Base-by-base conservation (phyloP, 2,888 invertebrate species). In the Pinctada fucata region DNA sequence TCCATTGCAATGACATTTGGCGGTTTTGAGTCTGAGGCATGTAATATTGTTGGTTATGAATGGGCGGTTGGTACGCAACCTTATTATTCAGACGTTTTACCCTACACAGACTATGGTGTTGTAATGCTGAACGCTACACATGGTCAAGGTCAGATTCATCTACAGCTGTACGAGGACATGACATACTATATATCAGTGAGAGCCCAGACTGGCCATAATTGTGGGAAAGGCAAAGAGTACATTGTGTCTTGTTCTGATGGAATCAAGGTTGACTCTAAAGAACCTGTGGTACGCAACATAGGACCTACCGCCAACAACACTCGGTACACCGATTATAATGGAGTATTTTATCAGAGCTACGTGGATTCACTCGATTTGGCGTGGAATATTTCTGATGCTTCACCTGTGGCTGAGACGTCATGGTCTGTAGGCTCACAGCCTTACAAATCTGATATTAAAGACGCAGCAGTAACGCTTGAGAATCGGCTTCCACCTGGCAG, bases 21-120 rank as follows among this genome's bases (percentile, higher is more conserved):
- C 63, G 89, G 89, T 1, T 89, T 89, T 81, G 83, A 86, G 70
- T 87, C 87, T 78, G 84, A 87, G 70, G 82, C 84, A 5, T 89
- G 89, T 74, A 84, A 83, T 65, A 87, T 89, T 4, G 71, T 81
- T 2, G 79, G 84, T 6, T 89, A 88, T 79, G 87, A 88, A 69
- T 89, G 88, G 88, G 86, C 83, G 0, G 80, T 89, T 13, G 89
- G 89, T 5, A 84, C 81, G 5, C 71, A 80, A 10, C 84, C 87
- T 31, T 88, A 82, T 69, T 83, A 81, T 13, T 85, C 87, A 1
- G 86, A 89, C 71, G 76, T 87, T 2, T 74, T 85, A 16, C 84
- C 87, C 1, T 89, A 81, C 78, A 87, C 87, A 1, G 75, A 79
- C 48, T 86, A 85, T 73, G 89, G 89, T 2, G 68, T 89, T n/a